Evolutionary conservation across 2,113 vertebrate species (phyloP), one percentile per base, ranked within the genome.

Genomic region (Plotosus lineatus): DNA sequence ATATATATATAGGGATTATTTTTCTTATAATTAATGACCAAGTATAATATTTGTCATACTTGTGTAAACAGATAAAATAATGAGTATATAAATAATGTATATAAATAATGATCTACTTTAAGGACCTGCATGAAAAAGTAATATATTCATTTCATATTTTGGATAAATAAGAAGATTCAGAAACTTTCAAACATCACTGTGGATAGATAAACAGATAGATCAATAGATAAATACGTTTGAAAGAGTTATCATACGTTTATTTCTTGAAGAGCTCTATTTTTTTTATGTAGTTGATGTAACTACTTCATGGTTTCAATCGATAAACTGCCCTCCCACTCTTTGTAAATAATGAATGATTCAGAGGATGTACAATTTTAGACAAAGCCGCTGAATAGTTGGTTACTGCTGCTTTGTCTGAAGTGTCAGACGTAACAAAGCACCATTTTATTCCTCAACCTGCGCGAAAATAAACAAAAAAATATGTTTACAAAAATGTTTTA

Each of bases 281-380:
- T 56, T 4, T 28, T 3, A 60, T 15, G 15, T 26, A 56, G 0
- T 60, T 60, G n/a, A 60, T 60, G 15, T 31, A 60, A 60, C n/a
- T 58, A 3, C 55, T 58, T 31, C 26, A 60, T 28, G 12, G 9
- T 56, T 56, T 56, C n/a, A 56, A n/a, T 58, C 50, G 1, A 5
- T 53, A 55, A 55, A 51, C 50, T 17, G 51, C 10, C 56, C 14
- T 61, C 4, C 12, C 17, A 31, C 15, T 7, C 28, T 61, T 23
- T 42, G 38, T 68, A 68, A 26, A 44, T 68, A 68, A 68, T 68
- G 38, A 68, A 68, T 68, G 65, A 68, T 44, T 68, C 38, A n/a
- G 63, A 66, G 38, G 36, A 65, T 21, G 9, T 10, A 23, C 3
- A 9, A 19, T 40, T 65, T 40, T 14, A 42, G 10, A 12, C 4